These are phyloP conservation scores for Brachyhypopomus occidentalis DNA, from an alignment of 2,113 vertebrate genomes.

Conservation along the genomic window DNA sequence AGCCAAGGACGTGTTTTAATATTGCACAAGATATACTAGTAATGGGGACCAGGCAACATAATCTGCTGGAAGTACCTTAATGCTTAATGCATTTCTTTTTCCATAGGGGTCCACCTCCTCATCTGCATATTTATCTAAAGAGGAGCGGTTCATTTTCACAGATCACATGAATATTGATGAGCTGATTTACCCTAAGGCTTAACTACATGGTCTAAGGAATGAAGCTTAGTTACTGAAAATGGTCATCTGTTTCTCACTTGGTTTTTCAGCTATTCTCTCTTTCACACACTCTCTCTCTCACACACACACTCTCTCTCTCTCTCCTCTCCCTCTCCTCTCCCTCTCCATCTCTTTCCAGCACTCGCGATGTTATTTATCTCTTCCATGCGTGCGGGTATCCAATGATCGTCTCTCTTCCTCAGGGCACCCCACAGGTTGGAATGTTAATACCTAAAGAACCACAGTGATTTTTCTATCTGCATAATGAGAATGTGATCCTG, in stretches of 20 bases:
- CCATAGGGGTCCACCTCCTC: not conserved
- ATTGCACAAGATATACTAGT: not conserved
- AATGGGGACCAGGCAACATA: not conserved
- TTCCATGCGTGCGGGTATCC: constrained; percentile 47
- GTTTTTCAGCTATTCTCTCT: constrained; percentile 39
- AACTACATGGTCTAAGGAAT: not conserved
- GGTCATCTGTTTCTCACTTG: not conserved
- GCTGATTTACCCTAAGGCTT: constrained; percentile 19
- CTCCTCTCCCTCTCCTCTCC: constrained; percentile 14
- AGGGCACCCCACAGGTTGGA: constrained; percentile 67
- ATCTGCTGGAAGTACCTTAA: constrained; percentile 4
- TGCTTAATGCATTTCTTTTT: not conserved
- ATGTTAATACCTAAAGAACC: not conserved
- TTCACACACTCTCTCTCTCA: constrained; percentile 51
- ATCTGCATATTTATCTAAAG: constrained; percentile 27
- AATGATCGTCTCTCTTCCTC: constrained; percentile 64
- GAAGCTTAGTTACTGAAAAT: constrained; percentile 1
- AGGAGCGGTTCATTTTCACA: not conserved
- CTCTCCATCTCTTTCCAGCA: constrained; percentile 21
- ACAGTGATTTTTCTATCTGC: not conserved
- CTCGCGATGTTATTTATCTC: constrained; percentile 46
- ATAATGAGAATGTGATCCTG: constrained; percentile 7
- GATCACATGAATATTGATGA: constrained; percentile 34
- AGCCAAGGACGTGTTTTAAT: not conserved
- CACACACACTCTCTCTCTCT: constrained; percentile 20